These are phyloP conservation scores for Argyra leucocephala DNA, from an alignment of 2,888 invertebrate genomes.

Conservation along the genomic window DNA sequence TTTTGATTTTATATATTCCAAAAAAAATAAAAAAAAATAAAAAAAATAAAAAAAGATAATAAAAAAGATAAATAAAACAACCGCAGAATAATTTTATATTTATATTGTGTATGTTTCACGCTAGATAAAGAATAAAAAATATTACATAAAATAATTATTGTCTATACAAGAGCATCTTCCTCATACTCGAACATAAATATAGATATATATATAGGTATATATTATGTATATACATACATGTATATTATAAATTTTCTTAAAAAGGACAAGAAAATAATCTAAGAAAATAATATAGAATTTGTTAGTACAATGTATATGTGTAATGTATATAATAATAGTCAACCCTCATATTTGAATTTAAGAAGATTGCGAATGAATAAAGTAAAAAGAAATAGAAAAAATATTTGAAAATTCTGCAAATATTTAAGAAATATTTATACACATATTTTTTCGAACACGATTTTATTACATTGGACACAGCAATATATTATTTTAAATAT, in stretches of 20 bases:
- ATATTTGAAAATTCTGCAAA: neutral
- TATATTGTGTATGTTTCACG: neutral
- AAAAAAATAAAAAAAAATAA: neutral
- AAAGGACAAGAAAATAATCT: neutral
- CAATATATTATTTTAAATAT: neutral
- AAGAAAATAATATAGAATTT: no score
- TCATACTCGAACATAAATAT: no score
- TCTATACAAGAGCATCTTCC: neutral
- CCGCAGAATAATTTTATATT: conserved; percentile 3
- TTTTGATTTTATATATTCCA: conserved; percentile 34
- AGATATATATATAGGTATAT: no score
- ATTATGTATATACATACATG: neutral
- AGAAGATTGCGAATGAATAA: neutral
- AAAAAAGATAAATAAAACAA: neutral
- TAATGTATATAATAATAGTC: neutral
- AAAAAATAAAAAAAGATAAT: neutral
- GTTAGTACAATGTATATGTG: no score
- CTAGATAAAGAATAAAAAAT: conserved; percentile 6
- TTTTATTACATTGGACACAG: conserved; percentile 6
- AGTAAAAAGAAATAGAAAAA: neutral
- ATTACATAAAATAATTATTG: neutral
- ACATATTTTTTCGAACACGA: neutral
- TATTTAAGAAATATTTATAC: conserved; percentile 6
- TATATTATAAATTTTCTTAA: neutral
- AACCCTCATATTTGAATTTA: neutral